Percentiles rank a stretch among this genome's conserved stretches.
phyloP scores from a whole-genome alignment of 2,797 vertebrate genomes.

The Premnoplex brunnescens region DNA sequence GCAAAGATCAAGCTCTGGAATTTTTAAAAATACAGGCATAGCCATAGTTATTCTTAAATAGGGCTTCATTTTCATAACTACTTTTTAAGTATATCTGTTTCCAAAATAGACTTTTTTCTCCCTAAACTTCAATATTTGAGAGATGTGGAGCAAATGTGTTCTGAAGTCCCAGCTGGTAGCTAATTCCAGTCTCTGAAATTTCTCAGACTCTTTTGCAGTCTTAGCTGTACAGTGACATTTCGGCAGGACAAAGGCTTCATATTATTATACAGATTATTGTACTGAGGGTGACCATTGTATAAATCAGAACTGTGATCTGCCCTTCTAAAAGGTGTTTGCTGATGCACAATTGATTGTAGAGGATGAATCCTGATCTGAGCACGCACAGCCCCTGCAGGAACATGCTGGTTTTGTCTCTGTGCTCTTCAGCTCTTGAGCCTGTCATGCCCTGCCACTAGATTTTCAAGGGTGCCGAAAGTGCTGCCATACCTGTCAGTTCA shows the following conservation, averaged over 20 bases:
- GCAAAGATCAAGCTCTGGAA: neutral
- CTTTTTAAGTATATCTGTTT: neutral
- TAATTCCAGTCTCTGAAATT: neutral
- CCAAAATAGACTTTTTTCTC: neutral
- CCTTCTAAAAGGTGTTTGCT: neutral
- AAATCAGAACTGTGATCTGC: neutral
- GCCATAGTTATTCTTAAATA: neutral
- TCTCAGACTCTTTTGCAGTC: neutral
- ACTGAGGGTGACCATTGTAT: neutral
- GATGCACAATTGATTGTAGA: neutral
- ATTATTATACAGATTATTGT: neutral
- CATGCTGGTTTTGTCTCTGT: neutral
- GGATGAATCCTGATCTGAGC: neutral
- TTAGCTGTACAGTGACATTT: neutral
- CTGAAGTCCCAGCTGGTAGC: neutral
- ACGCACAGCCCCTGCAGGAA: neutral
- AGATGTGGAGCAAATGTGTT: neutral
- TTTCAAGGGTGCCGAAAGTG: neutral
- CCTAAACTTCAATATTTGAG: neutral
- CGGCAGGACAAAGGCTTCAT: neutral
- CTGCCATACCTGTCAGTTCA: neutral
- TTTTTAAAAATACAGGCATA: neutral
- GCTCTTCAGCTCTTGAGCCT: neutral
- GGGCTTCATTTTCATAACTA: neutral
- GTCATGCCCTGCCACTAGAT: neutral